Evolutionary conservation across 1,140 invertebrate species (phyloP), one percentile per base, ranked within the genome.

Genomic region (Drosophila melanica): DNA sequence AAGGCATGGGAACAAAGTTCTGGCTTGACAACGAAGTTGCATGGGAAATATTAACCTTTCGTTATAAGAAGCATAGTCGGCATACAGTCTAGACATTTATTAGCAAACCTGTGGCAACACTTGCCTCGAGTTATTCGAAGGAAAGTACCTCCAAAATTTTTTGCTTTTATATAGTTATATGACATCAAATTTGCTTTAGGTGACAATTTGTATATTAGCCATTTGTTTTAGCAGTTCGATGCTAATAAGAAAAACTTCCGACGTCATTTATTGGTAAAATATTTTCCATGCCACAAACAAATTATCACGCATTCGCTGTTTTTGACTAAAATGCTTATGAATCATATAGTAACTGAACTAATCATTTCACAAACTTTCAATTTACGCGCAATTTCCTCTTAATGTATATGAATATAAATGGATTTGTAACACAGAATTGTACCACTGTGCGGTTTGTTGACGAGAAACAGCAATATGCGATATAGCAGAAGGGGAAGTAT

Each of bases 191-290:
- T 45, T 60, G 47, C 18, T 54, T 55, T 12, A 53, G 54, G 47
- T 55, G 42, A 62, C 60, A 48, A 60, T 41, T 75, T 70, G 14
- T 72, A 47, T 47, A 45, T 75, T 54, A 78, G 47, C 27, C 53
- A 54, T 59, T 55, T 48, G 48, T 64, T 68, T 86, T 86, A 86
- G 79, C 82, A 82, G 58, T 39, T 62, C n/a, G n/a, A 59, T 16
- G 84, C 71, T 86, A 86, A 86, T 77, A 62, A 60, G 62, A 76
- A 89, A 89, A 86, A 64, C 67, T 86, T 87, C 82, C 81, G 54
- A 77, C 48, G 45, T 47, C 30, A 59, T 47, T 58, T 9, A 53
- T 48, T 14, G 51, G 18, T 18, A 10, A 39, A 59, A 68, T 74
- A 77, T 77, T 85, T 77, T 77, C 58, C 77, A 86, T 74, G 55